These are phyloP conservation scores for Phallusia fumigata DNA, from an alignment of 23 tunicate genomes.

Conservation along the genomic window DNA sequence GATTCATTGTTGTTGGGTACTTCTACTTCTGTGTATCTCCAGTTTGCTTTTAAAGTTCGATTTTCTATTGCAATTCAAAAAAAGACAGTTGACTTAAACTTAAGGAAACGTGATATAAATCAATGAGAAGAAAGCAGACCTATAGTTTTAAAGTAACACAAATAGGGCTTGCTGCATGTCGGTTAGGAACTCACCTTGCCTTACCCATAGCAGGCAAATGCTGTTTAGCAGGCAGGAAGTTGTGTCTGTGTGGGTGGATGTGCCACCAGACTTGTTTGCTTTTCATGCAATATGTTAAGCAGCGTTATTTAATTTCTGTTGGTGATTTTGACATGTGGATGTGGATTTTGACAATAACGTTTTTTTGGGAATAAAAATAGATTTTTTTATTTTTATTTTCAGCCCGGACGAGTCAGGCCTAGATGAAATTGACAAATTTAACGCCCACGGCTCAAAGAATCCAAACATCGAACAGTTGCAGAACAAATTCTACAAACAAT, in stretches of 20 bases:
- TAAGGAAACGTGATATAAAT: too few relatives aligned
- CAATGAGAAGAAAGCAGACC: too few relatives aligned
- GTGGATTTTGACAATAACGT: too few relatives aligned
- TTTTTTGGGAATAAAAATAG: too few relatives aligned
- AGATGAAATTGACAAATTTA: constrained; percentile 55
- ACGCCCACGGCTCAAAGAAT: constrained; percentile 48
- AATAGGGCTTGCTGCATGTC: too few relatives aligned
- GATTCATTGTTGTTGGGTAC: too few relatives aligned
- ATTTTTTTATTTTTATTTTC: not conserved
- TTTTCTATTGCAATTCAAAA: not conserved
- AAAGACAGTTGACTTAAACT: too few relatives aligned
- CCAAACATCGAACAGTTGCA: constrained; percentile 49
- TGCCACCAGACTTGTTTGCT: not conserved
- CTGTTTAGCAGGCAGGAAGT: not conserved
- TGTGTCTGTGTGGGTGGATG: not conserved
- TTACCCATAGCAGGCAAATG: not conserved
- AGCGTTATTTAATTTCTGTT: too few relatives aligned
- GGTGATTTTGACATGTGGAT: too few relatives aligned
- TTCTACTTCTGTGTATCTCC: not conserved
- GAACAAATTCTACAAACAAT: constrained; percentile 45
- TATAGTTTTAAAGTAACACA: too few relatives aligned
- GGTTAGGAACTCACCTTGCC: not conserved
- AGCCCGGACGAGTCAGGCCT: constrained; percentile 25
- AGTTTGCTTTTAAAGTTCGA: not conserved
- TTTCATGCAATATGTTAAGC: too few relatives aligned